phyloP scores from a whole-genome alignment of 2,113 vertebrate genomes.

The Pteronura brasiliensis region DNA sequence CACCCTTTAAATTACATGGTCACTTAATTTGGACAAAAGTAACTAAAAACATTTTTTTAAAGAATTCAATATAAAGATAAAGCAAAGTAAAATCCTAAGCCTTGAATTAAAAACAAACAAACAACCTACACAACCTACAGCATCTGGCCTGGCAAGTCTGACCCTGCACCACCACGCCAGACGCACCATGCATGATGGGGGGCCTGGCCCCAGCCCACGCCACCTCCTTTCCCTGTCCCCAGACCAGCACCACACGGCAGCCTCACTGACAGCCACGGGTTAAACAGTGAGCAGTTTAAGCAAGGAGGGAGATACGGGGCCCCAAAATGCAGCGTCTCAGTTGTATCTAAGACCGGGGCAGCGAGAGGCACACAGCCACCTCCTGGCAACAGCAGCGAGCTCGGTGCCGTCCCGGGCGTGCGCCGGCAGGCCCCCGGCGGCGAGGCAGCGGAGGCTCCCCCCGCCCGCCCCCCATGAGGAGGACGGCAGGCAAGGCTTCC shows the following conservation, averaged over 20 bases:
- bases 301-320: too few relatives aligned
- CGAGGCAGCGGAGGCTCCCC: neutral
- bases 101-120: neutral
- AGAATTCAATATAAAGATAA: neutral
- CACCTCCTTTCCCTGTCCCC: neutral
- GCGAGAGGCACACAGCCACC: neutral
- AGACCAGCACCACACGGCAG: neutral
- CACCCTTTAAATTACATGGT: neutral
- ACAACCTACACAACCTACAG: neutral
- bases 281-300: neutral
- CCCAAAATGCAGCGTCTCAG: neutral
- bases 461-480: neutral
- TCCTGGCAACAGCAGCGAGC: neutral
- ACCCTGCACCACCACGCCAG: neutral
- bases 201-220: neutral
- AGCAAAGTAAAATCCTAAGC: neutral
- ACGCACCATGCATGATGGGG: fast-evolving
- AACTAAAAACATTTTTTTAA: neutral
- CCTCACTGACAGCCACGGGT: neutral
- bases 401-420: neutral
- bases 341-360: neutral
- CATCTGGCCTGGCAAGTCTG: neutral
- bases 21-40: neutral
- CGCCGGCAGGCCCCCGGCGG: conserved; percentile 7
- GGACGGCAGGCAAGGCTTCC: neutral